Percentiles rank a stretch among this genome's conserved stretches.
Conservation (phyloP, 2,797 vertebrate genomes). For the Sardinella longiceps region DNA sequence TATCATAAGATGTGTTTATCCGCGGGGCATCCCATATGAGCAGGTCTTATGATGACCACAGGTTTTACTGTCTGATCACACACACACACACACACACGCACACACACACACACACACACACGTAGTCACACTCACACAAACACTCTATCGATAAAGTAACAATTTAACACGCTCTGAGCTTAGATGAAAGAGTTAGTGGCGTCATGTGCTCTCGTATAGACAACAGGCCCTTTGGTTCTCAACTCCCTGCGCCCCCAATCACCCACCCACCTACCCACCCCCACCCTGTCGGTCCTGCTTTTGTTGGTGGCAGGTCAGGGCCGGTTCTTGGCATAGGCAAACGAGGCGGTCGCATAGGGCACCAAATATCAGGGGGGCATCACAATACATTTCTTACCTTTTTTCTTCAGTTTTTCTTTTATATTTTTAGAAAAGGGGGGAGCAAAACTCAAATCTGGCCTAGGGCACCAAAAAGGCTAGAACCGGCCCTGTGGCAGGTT, state of each 20-base stretch:
- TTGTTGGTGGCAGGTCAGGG: not conserved
- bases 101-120: not conserved
- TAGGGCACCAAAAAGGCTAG: no score
- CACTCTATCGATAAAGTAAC: not conserved
- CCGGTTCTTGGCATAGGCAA: no score
- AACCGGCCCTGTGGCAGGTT: no score
- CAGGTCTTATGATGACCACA: conserved; percentile 20
- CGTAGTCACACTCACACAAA: no score
- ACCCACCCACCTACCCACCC: no score
- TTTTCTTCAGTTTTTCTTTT: no score
- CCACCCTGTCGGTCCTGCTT: not conserved
- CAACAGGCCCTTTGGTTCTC: not conserved
- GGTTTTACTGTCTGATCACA: not conserved
- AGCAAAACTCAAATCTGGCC: no score
- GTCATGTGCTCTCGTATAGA: not conserved
- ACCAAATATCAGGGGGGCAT: no score
- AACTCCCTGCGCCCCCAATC: no score
- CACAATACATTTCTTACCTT: no score
- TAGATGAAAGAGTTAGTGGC: not conserved
- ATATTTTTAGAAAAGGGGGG: no score
- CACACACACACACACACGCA: not conserved
- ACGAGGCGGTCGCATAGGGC: no score
- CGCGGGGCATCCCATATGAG: not conserved
- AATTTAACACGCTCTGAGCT: not conserved
- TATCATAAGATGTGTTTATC: not conserved